Base-by-base conservation (phyloP, 2,797 vertebrate genomes). In the Hybognathus amarus region DNA sequence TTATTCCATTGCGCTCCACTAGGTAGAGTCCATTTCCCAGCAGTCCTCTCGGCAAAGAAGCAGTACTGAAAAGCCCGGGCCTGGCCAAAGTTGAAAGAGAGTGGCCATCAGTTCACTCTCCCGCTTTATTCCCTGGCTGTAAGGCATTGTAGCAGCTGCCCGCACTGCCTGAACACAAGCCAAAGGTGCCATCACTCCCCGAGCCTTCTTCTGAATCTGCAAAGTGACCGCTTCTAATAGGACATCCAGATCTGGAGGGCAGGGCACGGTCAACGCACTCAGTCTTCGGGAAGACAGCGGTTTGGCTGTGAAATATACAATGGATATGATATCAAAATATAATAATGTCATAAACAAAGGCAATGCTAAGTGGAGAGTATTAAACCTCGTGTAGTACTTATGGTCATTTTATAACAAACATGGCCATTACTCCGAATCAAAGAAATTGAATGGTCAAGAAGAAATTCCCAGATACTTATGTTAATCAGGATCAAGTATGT, bases 21-120 rank as follows among this genome's bases (percentile, higher is more conserved):
- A 70, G 95, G 92, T 5, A 88, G 90, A 74, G 91, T 95, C 97
- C 97, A 99, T 89, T 89, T 96, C 80, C 18, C 85, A 42, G 89
- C 92, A 0, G 80, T 89, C 88, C 94, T 96, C 92, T 99, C 95
- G 0, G 96, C 94, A 0, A 99, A 96, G 93, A 99, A 99, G 6
- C 88, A 93, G 77, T 98, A 97, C 88, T 96, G 97, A 90, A 96
- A 89, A 33, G 97, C 97, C 0, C 1, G 94, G 2, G 96, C 95
- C 92, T 99, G 97, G 9, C 93, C 95, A 0, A 97, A 97, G 5
- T 2, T 75, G 77, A 90, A n/a, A 89, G 36, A 99, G 95, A 17
- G 93, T 77, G 1, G 1, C 27, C 87, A 97, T 95, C 64, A 98
- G 93, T 78, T 96, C 93, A 20, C 0, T 38, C 86, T 98, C 98